Base-by-base conservation (phyloP, 2,797 vertebrate species). In the Avahi laniger region DNA sequence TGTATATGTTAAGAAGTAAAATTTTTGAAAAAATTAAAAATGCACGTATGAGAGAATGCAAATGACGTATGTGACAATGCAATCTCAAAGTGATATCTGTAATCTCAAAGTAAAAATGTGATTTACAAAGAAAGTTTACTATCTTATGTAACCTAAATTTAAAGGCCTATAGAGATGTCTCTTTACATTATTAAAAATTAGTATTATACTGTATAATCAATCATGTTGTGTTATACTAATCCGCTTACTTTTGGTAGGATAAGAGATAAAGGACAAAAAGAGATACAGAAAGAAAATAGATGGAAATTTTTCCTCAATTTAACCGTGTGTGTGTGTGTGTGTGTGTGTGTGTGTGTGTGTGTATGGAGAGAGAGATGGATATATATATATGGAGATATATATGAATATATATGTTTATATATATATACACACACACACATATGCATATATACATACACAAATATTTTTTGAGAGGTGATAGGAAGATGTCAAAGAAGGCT, bases 151-250 rank as follows among this genome's bases (percentile, higher is more conserved):
- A 88, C 35, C 70, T 81, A 91, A 93, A 95, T 54, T 75, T 52
- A 92, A 89, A 17, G 28, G 38, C 33, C 28, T 52, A 48, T 4
- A 91, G 46, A 83, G 18, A 59, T 78, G 4, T 57, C 30, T 78
- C 57, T 72, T 79, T 52, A 82, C 85, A 70, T n/a, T 57, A 72
- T 33, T 52, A 61, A 69, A 84, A 89, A 73, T 17, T 52, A 30
- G n/a, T 57, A 76, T 93, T 90, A n/a, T 84, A 69, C 59, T 93
- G n/a, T 89, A 35, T 93, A 54, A 59, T 81, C 52, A 33, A 46
- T 91, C 33, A 65, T 28, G 13, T 17, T 20, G 8, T 54, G 15
- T 84, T 90, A 59, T 54, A 76, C 30, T 61, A 52, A 84, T 26
- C 46, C 81, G 12, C 48, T 95, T 80, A 78, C 82, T 94, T 72